phyloP scores from a whole-genome alignment of 2,888 invertebrate species.

The Lithophane leautieri region DNA sequence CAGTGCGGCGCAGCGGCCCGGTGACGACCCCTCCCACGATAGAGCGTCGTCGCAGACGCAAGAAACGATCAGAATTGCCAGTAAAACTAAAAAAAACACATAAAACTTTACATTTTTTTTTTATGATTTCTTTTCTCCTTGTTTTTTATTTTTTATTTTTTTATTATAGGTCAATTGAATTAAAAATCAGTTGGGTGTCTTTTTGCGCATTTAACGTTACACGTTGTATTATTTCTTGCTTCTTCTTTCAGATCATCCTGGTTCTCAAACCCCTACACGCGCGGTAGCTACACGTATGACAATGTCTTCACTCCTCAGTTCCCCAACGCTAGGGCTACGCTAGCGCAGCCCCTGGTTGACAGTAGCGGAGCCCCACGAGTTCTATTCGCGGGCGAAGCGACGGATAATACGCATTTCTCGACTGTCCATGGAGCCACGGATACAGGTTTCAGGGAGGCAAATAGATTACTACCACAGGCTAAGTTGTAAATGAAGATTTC shows the following conservation, averaged over 20 bases:
- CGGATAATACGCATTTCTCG: slow-evolving; percentile 90
- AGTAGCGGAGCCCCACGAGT: slow-evolving; percentile 83
- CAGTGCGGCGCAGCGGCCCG: no score
- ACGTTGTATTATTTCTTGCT: no score
- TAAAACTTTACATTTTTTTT: no score
- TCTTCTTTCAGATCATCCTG: slow-evolving; percentile 93
- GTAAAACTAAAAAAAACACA: no score
- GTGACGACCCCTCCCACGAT: no score
- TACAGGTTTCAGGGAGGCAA: slow-evolving; percentile 92
- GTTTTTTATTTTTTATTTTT: no score
- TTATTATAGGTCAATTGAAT: no score
- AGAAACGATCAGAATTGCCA: no score
- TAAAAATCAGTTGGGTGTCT: no score
- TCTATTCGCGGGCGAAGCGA: slow-evolving; percentile 92
- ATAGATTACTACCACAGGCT: slow-evolving; percentile 42
- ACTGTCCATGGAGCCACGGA: slow-evolving; percentile 94
- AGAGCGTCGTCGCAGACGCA: no score
- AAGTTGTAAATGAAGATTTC: slow-evolving; percentile 39
- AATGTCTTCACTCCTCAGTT: slow-evolving; percentile 87
- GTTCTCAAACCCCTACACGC: slow-evolving; percentile 92
- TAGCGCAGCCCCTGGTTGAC: slow-evolving; percentile 90
- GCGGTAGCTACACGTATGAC: slow-evolving; percentile 93
- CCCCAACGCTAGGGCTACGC: slow-evolving; percentile 86
- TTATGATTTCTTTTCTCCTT: no score
- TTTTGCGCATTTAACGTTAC: no score